Conservation (phyloP, 2,888 invertebrate genomes). For the Tetragnatha montana region DNA sequence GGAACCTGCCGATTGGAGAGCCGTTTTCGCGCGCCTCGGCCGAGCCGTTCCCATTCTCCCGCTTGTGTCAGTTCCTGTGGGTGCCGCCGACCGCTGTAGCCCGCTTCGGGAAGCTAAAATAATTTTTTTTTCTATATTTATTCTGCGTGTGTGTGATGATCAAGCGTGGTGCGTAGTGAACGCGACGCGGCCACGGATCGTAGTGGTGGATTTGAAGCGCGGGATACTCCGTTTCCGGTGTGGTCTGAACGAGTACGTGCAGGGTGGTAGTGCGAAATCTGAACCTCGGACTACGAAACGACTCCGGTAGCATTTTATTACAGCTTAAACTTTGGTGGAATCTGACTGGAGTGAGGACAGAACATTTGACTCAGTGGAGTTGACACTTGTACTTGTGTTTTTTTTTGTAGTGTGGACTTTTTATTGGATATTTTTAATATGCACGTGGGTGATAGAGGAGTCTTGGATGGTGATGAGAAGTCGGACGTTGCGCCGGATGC, state of each 20-base stretch:
- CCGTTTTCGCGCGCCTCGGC: slow-evolving; percentile 35
- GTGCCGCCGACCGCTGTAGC: not conserved
- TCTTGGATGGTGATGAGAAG: not conserved
- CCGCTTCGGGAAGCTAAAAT: not conserved
- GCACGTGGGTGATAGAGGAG: not conserved
- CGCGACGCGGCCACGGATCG: too few relatives aligned
- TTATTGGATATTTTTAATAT: not conserved
- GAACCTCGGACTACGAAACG: too few relatives aligned
- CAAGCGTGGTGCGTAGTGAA: too few relatives aligned
- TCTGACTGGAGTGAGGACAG: too few relatives aligned
- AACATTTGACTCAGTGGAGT: not conserved
- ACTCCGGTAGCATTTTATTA: too few relatives aligned
- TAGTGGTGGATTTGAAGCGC: too few relatives aligned
- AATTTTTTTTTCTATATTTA: not conserved
- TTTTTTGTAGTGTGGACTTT: not conserved
- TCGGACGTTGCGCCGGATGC: not conserved
- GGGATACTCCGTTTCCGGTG: too few relatives aligned
- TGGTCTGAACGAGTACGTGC: too few relatives aligned
- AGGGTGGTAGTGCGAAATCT: not conserved
- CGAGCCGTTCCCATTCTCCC: slow-evolving; percentile 28
- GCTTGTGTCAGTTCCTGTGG: not conserved
- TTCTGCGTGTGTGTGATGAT: not conserved
- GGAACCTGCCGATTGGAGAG: slow-evolving; percentile 55
- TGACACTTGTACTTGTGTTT: not conserved
- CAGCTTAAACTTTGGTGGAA: too few relatives aligned